Conservation (phyloP, 2,888 invertebrate species). For the Hemithea aestivaria region DNA sequence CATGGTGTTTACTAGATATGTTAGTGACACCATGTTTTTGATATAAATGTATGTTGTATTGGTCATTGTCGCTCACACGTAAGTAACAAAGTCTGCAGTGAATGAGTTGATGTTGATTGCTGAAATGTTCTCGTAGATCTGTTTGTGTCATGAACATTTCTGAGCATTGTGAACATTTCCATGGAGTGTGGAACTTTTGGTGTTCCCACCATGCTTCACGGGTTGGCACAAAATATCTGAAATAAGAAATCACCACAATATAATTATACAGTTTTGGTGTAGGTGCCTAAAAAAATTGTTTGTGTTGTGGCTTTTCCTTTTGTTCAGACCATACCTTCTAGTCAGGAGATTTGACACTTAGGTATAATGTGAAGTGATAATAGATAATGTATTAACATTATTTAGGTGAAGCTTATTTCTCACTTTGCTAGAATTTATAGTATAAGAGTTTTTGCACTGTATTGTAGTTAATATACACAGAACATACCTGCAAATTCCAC, state of each 20-base stretch:
- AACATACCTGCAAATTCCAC: conserved; percentile 71
- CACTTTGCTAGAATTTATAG: too few relatives aligned
- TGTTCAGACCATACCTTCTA: too few relatives aligned
- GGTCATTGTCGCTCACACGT: conserved; percentile 55
- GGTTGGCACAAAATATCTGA: conserved; percentile 67
- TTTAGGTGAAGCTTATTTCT: too few relatives aligned
- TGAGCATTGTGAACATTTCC: conserved; percentile 70
- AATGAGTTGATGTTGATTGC: conserved; percentile 52
- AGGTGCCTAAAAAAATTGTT: too few relatives aligned
- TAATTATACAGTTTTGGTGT: too few relatives aligned
- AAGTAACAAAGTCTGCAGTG: conserved; percentile 70
- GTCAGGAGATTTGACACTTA: too few relatives aligned
- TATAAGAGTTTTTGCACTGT: too few relatives aligned
- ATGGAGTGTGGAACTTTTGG: conserved; percentile 61
- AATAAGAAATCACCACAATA: conserved; percentile 27
- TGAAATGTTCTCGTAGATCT: conserved; percentile 53
- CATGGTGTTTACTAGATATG: conserved; percentile 46
- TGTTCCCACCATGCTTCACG: conserved; percentile 60
- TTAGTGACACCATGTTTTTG: conserved; percentile 65
- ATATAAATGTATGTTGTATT: conserved; percentile 58
- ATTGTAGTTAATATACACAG: not conserved
- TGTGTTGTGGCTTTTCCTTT: too few relatives aligned
- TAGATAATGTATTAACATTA: too few relatives aligned
- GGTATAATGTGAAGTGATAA: too few relatives aligned
- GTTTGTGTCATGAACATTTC: conserved; percentile 53